phyloP scores from a whole-genome alignment of 2,113 vertebrate genomes.

The Spea multiplicata region DNA sequence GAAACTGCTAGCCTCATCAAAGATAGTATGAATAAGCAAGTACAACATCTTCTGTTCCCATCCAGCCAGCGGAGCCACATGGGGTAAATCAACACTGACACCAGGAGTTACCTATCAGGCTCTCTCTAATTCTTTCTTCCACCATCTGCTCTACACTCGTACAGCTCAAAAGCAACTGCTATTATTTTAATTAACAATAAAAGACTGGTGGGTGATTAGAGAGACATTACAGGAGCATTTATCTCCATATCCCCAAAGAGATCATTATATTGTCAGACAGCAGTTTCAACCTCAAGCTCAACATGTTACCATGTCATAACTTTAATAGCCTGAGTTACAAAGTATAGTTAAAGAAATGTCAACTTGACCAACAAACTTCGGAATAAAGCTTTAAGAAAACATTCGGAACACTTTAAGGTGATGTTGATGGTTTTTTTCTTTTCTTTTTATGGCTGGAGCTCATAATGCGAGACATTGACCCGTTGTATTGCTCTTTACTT shows the following conservation, averaged over 20 bases:
- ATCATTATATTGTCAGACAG: not conserved
- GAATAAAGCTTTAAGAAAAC: not conserved
- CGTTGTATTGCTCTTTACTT: too few species aligned
- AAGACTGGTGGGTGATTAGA: conserved; percentile 14
- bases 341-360: not conserved
- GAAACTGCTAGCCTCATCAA: not conserved
- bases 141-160: conserved; percentile 37
- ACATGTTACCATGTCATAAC: not conserved
- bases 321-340: not conserved
- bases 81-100: conserved; percentile 14
- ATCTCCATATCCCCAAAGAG: conserved; percentile 15
- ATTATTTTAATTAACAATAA: conserved; percentile 46
- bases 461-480: too few species aligned
- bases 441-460: too few species aligned
- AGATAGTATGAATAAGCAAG: not conserved
- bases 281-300: not conserved
- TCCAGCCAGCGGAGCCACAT: not conserved
- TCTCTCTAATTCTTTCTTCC: not conserved
- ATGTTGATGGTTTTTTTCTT: too few species aligned
- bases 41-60: not conserved
- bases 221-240: not conserved
- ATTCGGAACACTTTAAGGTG: too few species aligned
- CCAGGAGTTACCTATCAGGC: not conserved
- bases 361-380: too few species aligned
- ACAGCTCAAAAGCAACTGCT: conserved; percentile 16